Percentiles rank a stretch among this genome's conserved stretches.
Conservation (phyloP, 2,888 invertebrate species). For the Caenorhabditis doughertyi region DNA sequence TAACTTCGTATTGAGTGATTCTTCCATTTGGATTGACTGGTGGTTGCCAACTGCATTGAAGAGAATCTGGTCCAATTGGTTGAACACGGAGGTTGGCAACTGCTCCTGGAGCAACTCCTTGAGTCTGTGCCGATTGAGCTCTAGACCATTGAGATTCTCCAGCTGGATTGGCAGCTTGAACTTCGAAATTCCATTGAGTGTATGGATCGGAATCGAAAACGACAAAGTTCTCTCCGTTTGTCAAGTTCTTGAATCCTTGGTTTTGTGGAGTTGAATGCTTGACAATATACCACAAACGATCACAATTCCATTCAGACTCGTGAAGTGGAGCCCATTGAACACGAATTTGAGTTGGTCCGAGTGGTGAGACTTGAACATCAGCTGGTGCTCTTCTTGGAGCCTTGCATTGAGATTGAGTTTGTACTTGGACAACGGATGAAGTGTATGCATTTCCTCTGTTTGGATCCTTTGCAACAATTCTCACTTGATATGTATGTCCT, state of each 20-base stretch:
- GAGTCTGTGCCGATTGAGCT: conserved; percentile 78
- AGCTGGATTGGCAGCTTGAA: conserved; percentile 82
- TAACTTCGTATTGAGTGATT: conserved; percentile 82
- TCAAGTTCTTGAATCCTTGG: conserved; percentile 77
- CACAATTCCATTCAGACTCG: conserved; percentile 82
- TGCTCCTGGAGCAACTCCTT: conserved; percentile 80
- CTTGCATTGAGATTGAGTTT: conserved; percentile 76
- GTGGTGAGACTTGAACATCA: conserved; percentile 75
- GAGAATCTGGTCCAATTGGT: conserved; percentile 77
- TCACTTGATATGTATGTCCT: conserved; percentile 78
- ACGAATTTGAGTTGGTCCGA: conserved; percentile 82
- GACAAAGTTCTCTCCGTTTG: conserved; percentile 77
- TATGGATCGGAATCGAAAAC: conserved; percentile 82
- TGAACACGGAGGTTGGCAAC: conserved; percentile 78
- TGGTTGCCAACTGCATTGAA: conserved; percentile 81
- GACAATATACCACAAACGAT: conserved; percentile 82
- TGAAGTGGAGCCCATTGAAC: conserved; percentile 82
- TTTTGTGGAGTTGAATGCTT: conserved; percentile 78
- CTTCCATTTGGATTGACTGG: conserved; percentile 81
- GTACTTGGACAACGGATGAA: conserved; percentile 79
- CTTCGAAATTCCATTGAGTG: conserved; percentile 82
- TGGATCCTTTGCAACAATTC: conserved; percentile 74
- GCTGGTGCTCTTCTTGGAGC: conserved; percentile 78
- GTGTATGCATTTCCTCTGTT: conserved; percentile 79
- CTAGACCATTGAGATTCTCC: conserved; percentile 81